A percentile compares a stretch with the other conserved stretches of the same genome.
Evolutionary conservation across 23 tunicate genomes (phyloP).

Genomic region (Ciona savignyi): DNA sequence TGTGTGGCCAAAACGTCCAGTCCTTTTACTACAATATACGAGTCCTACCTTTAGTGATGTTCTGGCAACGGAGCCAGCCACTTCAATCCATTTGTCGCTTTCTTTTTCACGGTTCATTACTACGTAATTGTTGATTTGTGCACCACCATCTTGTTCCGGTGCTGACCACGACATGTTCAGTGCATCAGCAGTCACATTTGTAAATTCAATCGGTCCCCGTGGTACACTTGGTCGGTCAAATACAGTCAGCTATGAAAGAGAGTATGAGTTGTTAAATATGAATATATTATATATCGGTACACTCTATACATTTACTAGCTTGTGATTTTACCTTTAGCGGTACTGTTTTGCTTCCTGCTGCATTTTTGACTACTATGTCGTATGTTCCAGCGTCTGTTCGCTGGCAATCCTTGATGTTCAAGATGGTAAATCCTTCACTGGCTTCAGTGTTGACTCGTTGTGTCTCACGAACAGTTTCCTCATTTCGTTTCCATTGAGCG

Average conservation of each 20-base stretch:
- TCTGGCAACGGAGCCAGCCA: conserved; percentile 79
- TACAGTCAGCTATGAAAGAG: conserved; percentile 42
- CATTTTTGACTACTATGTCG: conserved; percentile 47
- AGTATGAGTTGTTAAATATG: not conserved
- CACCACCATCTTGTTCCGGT: conserved; percentile 93
- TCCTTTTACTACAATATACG: too few relatives aligned
- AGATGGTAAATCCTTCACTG: conserved; percentile 32
- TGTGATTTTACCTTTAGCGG: conserved; percentile 60
- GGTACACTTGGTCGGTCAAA: conserved; percentile 79
- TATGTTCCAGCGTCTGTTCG: conserved; percentile 71
- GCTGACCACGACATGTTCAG: conserved; percentile 61
- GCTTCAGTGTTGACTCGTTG: conserved; percentile 73
- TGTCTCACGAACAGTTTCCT: conserved; percentile 59
- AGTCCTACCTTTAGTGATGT: conserved; percentile 50
- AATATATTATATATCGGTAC: too few relatives aligned
- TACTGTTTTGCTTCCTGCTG: conserved; percentile 59
- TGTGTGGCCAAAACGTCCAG: too few relatives aligned
- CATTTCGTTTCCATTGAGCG: conserved; percentile 67
- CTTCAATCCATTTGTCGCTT: conserved; percentile 69
- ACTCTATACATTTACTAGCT: too few relatives aligned
- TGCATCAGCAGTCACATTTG: conserved; percentile 82
- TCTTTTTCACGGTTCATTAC: conserved; percentile 76
- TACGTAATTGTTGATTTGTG: conserved; percentile 86
- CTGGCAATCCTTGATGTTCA: conserved; percentile 51
- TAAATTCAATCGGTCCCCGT: conserved; percentile 83